Percentiles rank a stretch among this genome's conserved stretches.
Conservation (phyloP, 2,113 vertebrate species). For the Pterocles gutturalis region DNA sequence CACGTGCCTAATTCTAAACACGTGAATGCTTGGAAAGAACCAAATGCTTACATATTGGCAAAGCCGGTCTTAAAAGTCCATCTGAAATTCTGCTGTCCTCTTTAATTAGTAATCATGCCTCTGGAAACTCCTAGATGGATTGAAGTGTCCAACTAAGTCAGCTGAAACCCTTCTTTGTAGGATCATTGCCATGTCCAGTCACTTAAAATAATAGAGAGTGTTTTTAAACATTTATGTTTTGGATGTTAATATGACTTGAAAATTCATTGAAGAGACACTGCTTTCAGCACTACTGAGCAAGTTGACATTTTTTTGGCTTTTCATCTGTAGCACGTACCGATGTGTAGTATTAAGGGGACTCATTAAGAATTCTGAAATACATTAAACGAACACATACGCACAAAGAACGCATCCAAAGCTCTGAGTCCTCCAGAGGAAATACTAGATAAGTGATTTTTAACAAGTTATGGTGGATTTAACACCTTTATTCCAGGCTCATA, state of each 20-base stretch:
- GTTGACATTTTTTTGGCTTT: background rate
- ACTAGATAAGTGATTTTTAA: background rate
- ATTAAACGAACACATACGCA: background rate
- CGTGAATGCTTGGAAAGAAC: background rate
- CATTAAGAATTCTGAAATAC: background rate
- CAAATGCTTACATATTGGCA: background rate
- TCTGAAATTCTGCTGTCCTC: background rate
- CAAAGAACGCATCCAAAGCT: background rate
- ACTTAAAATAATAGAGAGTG: background rate
- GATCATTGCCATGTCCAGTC: background rate
- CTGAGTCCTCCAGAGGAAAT: background rate
- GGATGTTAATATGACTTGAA: background rate
- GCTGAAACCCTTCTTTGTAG: background rate
- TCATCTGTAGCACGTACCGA: background rate
- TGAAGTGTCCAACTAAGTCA: background rate
- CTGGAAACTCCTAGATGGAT: rapidly evolving
- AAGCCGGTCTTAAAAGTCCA: background rate
- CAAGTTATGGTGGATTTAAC: background rate
- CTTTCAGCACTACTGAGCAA: background rate
- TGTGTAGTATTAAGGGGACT: background rate
- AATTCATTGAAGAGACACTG: background rate
- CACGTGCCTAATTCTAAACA: background rate
- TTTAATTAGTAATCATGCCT: background rate
- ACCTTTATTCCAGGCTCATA: background rate
- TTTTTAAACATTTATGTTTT: background rate